Conservation (phyloP, 2,113 vertebrate genomes). For the Aramus guarauna region DNA sequence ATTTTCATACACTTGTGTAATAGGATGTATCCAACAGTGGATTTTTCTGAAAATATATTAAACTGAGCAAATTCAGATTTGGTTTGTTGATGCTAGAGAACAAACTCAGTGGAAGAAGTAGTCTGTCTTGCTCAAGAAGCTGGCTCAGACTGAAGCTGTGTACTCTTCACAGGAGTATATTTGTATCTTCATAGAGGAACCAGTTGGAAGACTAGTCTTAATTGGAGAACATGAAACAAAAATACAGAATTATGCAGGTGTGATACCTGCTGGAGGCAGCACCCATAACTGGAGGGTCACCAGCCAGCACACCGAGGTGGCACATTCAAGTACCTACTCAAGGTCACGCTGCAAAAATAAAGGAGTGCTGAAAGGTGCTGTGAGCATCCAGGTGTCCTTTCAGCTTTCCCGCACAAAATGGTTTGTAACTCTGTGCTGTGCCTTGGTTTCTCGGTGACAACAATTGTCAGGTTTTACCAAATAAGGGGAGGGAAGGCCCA, state of each 20-base stretch:
- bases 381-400: not conserved
- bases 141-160: not conserved
- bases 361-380: not conserved
- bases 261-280: not conserved
- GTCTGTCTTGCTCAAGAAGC: not conserved
- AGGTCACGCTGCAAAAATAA: not conserved
- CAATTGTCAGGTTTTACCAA: not conserved
- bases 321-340: not conserved
- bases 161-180: not conserved
- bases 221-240: not conserved
- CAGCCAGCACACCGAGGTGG: not conserved
- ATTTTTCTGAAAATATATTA: slow-evolving; percentile 20
- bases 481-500: not conserved
- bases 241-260: not conserved
- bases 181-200: not conserved
- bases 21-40: not conserved
- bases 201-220: not conserved
- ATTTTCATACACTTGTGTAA: slow-evolving; percentile 8
- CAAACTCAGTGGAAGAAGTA: not conserved
- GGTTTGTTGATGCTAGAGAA: not conserved
- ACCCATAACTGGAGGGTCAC: not conserved
- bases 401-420: not conserved
- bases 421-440: not conserved
- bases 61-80: not conserved
- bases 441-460: not conserved